Evolutionary conservation across 23 tunicate species (phyloP).

Genomic region (Halocynthia roretzi): DNA sequence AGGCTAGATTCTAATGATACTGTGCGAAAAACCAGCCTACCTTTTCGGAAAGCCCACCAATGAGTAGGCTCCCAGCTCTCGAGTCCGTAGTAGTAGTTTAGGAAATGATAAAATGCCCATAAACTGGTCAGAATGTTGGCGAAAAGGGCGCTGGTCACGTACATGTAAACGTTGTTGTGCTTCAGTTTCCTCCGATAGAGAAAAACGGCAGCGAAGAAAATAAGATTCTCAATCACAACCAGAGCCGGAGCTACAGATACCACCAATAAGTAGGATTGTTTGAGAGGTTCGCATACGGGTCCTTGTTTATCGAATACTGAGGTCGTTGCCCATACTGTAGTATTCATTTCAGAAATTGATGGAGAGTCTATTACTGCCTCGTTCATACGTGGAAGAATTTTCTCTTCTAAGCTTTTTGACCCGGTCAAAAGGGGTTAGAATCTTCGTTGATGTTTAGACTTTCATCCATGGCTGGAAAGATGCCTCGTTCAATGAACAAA

Average conservation of each 20-base stretch:
- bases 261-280: conserved; percentile 28
- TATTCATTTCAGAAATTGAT: too few species aligned
- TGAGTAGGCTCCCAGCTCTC: conserved; percentile 63
- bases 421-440: too few species aligned
- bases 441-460: too few species aligned
- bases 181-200: conserved; percentile 50
- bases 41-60: conserved; percentile 98
- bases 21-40: conserved; percentile 21
- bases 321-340: too few species aligned
- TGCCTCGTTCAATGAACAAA: too few species aligned
- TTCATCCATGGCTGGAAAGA: too few species aligned
- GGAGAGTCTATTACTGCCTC: too few species aligned
- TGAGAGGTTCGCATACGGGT: conserved; percentile 39
- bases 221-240: conserved; percentile 71
- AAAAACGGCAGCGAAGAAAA: conserved; percentile 44
- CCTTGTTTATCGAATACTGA: too few species aligned
- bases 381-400: too few species aligned
- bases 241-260: conserved; percentile 68
- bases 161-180: conserved; percentile 74
- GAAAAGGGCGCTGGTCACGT: conserved; percentile 76
- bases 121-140: conserved; percentile 66
- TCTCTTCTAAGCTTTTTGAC: too few species aligned
- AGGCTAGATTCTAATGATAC: not conserved
- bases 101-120: conserved; percentile 82
- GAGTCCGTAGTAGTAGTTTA: conserved; percentile 85